A percentile compares a stretch with the other conserved stretches of the same genome.
Evolutionary conservation across 2,797 vertebrate species (phyloP).

Genomic region (Diglossa cyanea): DNA sequence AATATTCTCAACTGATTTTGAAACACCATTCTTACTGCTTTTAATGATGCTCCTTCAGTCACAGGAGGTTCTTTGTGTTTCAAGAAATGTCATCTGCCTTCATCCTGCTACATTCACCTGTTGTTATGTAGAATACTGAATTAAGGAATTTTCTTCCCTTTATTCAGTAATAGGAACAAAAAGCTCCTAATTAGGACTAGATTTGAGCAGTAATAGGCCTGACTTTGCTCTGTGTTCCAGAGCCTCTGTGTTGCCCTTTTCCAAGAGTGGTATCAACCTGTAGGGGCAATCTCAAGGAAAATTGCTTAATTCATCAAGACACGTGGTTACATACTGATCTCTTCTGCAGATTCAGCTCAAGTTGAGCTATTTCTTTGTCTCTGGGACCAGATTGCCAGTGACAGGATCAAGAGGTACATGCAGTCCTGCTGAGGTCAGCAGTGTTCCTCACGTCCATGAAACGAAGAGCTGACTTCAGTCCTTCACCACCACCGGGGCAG

Average conservation of each 20-base stretch:
- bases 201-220: neutral
- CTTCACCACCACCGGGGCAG: neutral
- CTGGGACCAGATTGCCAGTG: neutral
- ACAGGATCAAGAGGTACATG: neutral
- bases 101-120: neutral
- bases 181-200: neutral
- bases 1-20: neutral
- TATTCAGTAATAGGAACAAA: neutral
- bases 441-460: neutral
- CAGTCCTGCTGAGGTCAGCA: neutral
- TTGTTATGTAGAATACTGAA: neutral
- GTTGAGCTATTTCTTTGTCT: neutral
- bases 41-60: neutral
- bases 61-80: neutral
- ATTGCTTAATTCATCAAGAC: neutral
- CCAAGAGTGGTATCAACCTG: neutral
- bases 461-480: neutral
- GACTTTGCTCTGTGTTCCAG: neutral
- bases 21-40: neutral
- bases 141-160: neutral
- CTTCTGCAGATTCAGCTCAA: neutral
- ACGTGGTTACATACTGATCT: accelerated
- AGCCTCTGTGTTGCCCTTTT: neutral
- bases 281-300: neutral
- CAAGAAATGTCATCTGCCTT: neutral